Base-by-base conservation (phyloP, 1,140 invertebrate species). In the Drosophila nigromelanica region DNA sequence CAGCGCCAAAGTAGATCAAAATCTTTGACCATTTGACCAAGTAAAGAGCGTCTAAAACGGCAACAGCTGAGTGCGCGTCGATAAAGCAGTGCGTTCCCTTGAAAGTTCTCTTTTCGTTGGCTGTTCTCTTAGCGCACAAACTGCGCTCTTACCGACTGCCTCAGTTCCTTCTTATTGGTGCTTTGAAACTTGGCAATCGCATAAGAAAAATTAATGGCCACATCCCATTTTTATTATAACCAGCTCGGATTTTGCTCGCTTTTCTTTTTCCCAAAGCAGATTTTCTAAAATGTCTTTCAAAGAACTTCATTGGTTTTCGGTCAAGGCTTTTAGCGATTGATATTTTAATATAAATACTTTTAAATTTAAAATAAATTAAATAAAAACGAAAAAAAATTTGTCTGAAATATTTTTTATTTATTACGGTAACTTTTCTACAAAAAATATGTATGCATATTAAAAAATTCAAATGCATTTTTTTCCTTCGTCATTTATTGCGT, bases 101-200 rank as follows among this genome's bases (percentile, higher is more conserved):
- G 6, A 27, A 48, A 14, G 15, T 52, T 72, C 69, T 66, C 69
- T 72, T 52, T 18, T 10, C n/a, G 10, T 45, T 3, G 24, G 7
- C 10, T 6, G 39, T 7, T 60, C 54, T 66, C 42, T 71, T 63
- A 3, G 8, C 11, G 30, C 40, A 5, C 0, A 18, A 24, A 5
- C 21, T 24, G 21, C 35, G 40, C 37, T 62, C 58, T 74, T 59
- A 33, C 5, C 5, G 14, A 11, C 27, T 11, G 42, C 24, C 10
- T 15, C 15, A 58, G 58, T 24, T 52, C 43, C 18, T 63, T 76
- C 63, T 76, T 76, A 76, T 76, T 74, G 66, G 67, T 63, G 66
- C 45, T 74, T 74, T 14, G 21, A 14, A 12, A 18, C 1, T 35
- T 18, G 24, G 39, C 10, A 51, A 6, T 30, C 27, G 58, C 35